Percentiles rank a stretch among this genome's conserved stretches.
Evolutionary conservation across 2,888 invertebrate species (phyloP).

Genomic region (Capitulum mitella): DNA sequence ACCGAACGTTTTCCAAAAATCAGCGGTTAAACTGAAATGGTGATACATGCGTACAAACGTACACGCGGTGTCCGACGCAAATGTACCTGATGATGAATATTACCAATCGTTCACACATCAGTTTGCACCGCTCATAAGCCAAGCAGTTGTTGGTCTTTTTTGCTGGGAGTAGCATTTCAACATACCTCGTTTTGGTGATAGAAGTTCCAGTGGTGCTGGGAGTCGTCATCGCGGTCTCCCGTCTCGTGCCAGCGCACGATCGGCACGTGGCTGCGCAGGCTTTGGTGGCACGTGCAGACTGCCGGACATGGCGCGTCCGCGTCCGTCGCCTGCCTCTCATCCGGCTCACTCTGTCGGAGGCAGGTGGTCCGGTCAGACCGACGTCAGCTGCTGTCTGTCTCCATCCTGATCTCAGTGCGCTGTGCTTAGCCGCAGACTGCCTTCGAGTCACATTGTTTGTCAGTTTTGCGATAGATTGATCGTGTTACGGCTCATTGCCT

Average conservation of each 20-base stretch:
- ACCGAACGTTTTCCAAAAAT: too few species aligned
- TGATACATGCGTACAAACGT: too few species aligned
- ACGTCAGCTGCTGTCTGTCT: neutral
- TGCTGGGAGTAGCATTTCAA: too few species aligned
- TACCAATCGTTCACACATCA: too few species aligned
- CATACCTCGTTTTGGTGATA: neutral
- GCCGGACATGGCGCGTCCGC: neutral
- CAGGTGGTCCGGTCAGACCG: neutral
- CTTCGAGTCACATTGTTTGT: neutral
- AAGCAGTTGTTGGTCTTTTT: too few species aligned
- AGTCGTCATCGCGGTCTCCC: neutral
- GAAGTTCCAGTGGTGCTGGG: neutral
- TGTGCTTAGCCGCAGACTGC: neutral
- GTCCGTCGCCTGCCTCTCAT: neutral
- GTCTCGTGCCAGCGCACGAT: slow-evolving; percentile 1
- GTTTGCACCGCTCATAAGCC: too few species aligned
- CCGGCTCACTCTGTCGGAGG: neutral
- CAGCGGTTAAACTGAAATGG: too few species aligned
- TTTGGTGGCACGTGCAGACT: slow-evolving; percentile 7
- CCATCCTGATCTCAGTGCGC: neutral
- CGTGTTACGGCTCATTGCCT: neutral
- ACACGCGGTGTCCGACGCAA: too few species aligned
- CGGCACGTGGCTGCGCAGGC: neutral
- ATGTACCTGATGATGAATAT: too few species aligned
- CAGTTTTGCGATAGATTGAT: neutral